Percentiles rank a stretch among this genome's conserved stretches.
phyloP scores from a whole-genome alignment of 2,888 invertebrate species.

The Scaptomyza reducta region DNA sequence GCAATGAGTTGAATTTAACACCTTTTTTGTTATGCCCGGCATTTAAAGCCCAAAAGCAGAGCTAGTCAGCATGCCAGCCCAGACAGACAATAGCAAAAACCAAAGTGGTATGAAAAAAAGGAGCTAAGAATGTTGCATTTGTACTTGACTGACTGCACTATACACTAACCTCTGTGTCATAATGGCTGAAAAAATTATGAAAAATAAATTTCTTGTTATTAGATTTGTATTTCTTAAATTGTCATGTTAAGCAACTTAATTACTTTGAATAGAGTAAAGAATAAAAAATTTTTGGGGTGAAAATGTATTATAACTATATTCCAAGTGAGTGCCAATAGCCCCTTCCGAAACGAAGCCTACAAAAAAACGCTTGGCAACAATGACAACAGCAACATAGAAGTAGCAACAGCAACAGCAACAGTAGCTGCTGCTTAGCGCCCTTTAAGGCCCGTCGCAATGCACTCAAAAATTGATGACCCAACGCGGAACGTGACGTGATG shows the following conservation, averaged over 20 bases:
- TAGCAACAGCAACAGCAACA: slow-evolving; percentile 20
- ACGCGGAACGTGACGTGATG: slow-evolving; percentile 74
- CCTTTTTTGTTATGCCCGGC: slow-evolving; percentile 77
- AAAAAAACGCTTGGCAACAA: slow-evolving; percentile 48
- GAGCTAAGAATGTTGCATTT: not conserved
- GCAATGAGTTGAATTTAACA: slow-evolving; percentile 77
- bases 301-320: not conserved
- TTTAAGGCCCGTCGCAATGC: slow-evolving; percentile 72
- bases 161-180: not conserved
- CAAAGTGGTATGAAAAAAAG: slow-evolving; percentile 10
- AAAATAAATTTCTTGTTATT: too few relatives aligned
- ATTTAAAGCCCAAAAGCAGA: slow-evolving; percentile 80
- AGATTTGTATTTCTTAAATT: too few relatives aligned
- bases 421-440: slow-evolving; percentile 48
- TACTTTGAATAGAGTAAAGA: not conserved
- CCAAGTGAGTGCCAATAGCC: slow-evolving; percentile 1
- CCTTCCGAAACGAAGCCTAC: not conserved
- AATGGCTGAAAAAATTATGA: not conserved
- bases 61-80: slow-evolving; percentile 34
- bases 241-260: not conserved
- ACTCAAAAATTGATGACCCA: slow-evolving; percentile 80
- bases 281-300: not conserved
- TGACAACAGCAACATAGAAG: slow-evolving; percentile 60
- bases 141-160: not conserved
- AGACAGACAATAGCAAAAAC: slow-evolving; percentile 67